Evolutionary conservation across 1,140 invertebrate species (phyloP), one percentile per base, ranked within the genome.

Genomic region (Temnothorax longispinosus): DNA sequence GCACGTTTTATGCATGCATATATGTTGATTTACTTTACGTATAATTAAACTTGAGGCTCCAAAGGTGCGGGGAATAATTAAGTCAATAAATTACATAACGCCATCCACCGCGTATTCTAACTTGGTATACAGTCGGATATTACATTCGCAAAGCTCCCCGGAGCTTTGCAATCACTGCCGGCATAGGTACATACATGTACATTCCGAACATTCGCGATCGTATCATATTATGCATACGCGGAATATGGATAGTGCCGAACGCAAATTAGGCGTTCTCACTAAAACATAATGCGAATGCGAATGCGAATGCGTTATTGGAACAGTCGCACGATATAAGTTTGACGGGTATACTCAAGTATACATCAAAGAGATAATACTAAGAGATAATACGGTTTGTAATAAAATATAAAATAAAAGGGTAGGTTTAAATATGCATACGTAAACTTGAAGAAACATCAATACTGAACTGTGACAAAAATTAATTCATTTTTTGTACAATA

Each of bases 51-150:
- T 75, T 75, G 67, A 74, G 54, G 13, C 67, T 56, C 65, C 67
- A 74, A 84, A 74, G 80, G 80, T 35, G 54, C 80, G n/a, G 54
- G 15, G 80, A 84, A 84, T 84, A 84, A 84, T 84, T 84, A 84
- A 84, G 80, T 84, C 80, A 84, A 84, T 84, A 84, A 84, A 84
- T 84, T 84, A 74, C 80, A 62, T 84, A 75, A 47, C 67, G 67
- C 41, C 69, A 72, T 41, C 54, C 27, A 75, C 52, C 69, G 54
- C 54, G 69, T 74, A 84, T 81, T 81, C 64, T 69, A 84, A 84
- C 80, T 84, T 50, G 41, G 80, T 84, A 50, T 60, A 84, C 67
- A 38, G 69, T 84, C 69, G 67, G 69, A 84, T 84, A 84, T 84
- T 84, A 75, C 80, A 56, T 75, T 84, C 80, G 69, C 80, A 74